phyloP scores from a whole-genome alignment of 2,888 invertebrate species.

The Pollenia angustigena region DNA sequence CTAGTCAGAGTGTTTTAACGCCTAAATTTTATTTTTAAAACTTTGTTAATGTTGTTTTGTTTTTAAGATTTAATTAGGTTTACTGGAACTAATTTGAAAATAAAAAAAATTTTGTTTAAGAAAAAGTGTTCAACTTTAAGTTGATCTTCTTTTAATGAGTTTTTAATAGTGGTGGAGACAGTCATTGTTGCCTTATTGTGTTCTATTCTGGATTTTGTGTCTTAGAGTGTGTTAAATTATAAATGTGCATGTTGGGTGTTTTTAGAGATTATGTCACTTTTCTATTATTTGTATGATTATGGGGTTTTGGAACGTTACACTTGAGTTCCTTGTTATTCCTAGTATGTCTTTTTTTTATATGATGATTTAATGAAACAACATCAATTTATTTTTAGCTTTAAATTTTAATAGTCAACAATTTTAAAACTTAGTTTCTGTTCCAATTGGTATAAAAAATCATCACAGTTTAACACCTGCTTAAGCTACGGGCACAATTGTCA shows the following conservation, averaged over 20 bases:
- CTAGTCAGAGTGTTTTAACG: conserved; percentile 25
- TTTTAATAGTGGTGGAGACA: conserved; percentile 52
- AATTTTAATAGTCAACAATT: neutral
- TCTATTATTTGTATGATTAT: conserved; percentile 24
- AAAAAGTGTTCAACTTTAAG: neutral
- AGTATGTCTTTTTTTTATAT: neutral
- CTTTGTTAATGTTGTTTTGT: neutral
- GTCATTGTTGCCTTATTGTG: neutral
- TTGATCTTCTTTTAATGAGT: conserved; percentile 47
- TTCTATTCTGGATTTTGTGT: neutral
- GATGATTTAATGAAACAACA: neutral
- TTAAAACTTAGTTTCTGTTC: neutral
- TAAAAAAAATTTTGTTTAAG: neutral
- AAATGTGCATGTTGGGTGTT: conserved; percentile 33
- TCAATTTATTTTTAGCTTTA: neutral
- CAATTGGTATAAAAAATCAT: too few species aligned
- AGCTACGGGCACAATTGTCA: too few species aligned
- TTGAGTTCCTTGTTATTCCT: conserved; percentile 45
- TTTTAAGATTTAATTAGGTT: conserved; percentile 48
- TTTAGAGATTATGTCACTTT: conserved; percentile 45
- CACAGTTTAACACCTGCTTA: neutral
- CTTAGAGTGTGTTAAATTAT: neutral
- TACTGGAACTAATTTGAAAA: conserved; percentile 64
- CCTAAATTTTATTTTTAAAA: neutral
- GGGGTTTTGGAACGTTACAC: conserved; percentile 33